phyloP scores from a whole-genome alignment of 2,888 invertebrate species.

The Brenthis ino region DNA sequence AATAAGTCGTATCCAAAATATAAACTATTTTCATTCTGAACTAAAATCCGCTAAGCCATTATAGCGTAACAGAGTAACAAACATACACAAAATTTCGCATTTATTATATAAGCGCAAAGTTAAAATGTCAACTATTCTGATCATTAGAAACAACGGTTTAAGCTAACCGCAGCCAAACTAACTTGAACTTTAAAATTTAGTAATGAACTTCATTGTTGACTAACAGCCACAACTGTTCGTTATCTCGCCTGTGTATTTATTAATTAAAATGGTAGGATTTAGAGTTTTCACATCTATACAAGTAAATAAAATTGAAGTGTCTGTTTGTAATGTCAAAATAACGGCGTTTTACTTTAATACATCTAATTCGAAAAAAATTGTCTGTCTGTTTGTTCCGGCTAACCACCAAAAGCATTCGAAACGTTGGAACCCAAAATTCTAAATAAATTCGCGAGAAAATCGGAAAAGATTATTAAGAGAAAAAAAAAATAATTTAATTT shows the following conservation, averaged over 20 bases:
- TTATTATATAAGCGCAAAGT: neutral
- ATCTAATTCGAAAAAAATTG: too few species aligned
- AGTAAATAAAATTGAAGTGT: neutral
- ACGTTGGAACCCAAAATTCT: too few species aligned
- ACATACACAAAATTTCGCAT: neutral
- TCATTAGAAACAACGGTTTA: neutral
- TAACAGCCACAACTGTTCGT: slow-evolving; percentile 7
- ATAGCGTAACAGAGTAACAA: too few species aligned
- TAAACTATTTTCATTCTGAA: too few species aligned
- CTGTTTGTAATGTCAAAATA: neutral
- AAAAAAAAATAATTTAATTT: too few species aligned
- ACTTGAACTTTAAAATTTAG: neutral
- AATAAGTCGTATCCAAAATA: too few species aligned
- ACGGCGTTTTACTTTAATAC: neutral
- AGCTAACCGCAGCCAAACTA: slow-evolving; percentile 6
- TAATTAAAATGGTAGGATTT: neutral
- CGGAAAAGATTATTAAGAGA: too few species aligned
- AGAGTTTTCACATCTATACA: neutral
- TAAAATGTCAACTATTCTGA: neutral
- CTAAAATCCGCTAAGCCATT: too few species aligned
- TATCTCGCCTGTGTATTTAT: neutral
- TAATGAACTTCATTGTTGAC: neutral
- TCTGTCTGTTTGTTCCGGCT: too few species aligned
- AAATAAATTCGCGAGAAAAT: too few species aligned
- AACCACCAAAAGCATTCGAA: too few species aligned